These are phyloP conservation scores for Pseudolycoriella hygida DNA, from an alignment of 2,888 invertebrate species.

Conservation along the genomic window DNA sequence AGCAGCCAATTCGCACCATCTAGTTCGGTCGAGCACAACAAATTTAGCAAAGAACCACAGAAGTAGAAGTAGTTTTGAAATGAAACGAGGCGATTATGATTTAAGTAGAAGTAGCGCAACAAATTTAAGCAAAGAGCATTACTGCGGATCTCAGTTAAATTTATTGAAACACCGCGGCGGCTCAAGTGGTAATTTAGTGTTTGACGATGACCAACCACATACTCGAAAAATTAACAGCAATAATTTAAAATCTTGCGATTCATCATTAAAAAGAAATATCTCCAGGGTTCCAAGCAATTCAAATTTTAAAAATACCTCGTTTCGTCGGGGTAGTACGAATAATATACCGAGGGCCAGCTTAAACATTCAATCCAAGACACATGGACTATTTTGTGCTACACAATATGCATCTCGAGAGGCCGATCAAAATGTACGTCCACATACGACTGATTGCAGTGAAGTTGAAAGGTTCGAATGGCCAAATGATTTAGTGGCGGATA, in stretches of 20 bases:
- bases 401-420: no score
- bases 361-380: constrained; percentile 6
- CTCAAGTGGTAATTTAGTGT: constrained; percentile 1
- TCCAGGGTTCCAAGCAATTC: constrained; percentile 14
- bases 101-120: constrained; percentile 4
- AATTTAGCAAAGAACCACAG: constrained; percentile 24
- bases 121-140: constrained; percentile 5
- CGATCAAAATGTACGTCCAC: constrained; percentile 14
- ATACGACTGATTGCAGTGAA: constrained; percentile 16
- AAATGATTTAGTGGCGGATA: constrained; percentile 6
- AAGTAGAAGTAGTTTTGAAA: constrained; percentile 5
- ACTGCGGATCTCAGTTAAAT: background rate
- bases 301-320: constrained; percentile 13
- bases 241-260: background rate
- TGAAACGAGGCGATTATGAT: constrained; percentile 11
- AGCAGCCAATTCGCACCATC: constrained; percentile 27
- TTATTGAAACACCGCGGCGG: constrained; percentile 1
- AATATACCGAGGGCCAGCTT: constrained; percentile 9
- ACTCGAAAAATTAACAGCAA: background rate
- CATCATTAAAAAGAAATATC: constrained; percentile 7
- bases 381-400: no score
- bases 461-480: constrained; percentile 13
- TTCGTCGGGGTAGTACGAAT: constrained; percentile 21
- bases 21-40: constrained; percentile 22
- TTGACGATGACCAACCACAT: background rate